Conservation (phyloP, 2,797 vertebrate species). For the Hozukius guyotensis region DNA sequence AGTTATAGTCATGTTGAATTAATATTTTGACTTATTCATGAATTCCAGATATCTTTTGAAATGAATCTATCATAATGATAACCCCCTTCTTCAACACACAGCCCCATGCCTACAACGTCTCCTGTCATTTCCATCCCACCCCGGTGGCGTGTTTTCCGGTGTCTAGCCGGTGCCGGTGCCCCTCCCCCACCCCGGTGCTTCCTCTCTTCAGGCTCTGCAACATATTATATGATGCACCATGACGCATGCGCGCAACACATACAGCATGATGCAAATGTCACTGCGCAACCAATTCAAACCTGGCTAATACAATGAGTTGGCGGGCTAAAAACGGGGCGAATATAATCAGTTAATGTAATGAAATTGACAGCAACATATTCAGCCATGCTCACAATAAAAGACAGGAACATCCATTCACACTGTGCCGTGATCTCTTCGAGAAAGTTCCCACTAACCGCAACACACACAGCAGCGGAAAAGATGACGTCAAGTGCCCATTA, state of each 20-base stretch:
- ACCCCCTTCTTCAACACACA: neutral
- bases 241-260: slow-evolving; percentile 78
- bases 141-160: slow-evolving; percentile 46
- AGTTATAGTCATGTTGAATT: neutral
- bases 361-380: neutral
- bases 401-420: neutral
- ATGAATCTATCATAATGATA: neutral
- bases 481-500: slow-evolving; percentile 84
- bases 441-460: slow-evolving; percentile 82
- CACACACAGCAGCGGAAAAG: slow-evolving; percentile 79
- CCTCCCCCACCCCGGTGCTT: slow-evolving; percentile 68
- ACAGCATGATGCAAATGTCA: slow-evolving; percentile 80
- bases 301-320: slow-evolving; percentile 12
- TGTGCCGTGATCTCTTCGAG: slow-evolving; percentile 73
- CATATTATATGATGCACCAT: slow-evolving; percentile 62
- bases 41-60: neutral
- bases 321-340: neutral
- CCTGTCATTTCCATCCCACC: slow-evolving; percentile 66
- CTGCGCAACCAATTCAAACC: slow-evolving; percentile 82
- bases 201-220: slow-evolving; percentile 77
- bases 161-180: slow-evolving; percentile 76
- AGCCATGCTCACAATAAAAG: neutral
- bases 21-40: neutral
- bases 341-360: neutral
- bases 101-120: slow-evolving; percentile 28